These are phyloP conservation scores for Bungarus multicinctus DNA, from an alignment of 2,113 vertebrate genomes.

Conservation along the genomic window DNA sequence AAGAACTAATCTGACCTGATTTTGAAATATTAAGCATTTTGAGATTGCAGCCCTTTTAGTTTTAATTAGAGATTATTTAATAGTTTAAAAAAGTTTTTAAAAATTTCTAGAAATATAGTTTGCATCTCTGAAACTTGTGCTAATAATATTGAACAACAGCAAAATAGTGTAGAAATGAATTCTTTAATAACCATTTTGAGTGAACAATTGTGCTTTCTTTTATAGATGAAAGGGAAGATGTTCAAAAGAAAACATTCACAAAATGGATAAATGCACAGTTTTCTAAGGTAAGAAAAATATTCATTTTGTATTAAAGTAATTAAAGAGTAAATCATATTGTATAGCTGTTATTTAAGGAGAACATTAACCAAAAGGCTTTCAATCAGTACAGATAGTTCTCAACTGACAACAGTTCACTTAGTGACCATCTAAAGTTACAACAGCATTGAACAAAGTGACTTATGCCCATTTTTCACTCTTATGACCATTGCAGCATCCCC, in stretches of 20 bases:
- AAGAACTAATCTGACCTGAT: neutral
- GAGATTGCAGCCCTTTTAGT: neutral
- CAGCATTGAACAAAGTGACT: no score
- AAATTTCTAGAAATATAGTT: neutral
- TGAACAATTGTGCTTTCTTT: slow-evolving; percentile 43
- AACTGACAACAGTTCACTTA: no score
- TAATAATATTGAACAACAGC: neutral
- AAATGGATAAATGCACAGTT: slow-evolving; percentile 99
- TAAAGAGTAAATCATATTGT: neutral
- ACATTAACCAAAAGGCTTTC: neutral
- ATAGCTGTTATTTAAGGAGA: neutral
- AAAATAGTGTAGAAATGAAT: neutral
- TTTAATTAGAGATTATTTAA: neutral
- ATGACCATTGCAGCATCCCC: no score
- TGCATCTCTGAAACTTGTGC: neutral
- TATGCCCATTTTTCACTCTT: no score
- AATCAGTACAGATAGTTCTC: neutral
- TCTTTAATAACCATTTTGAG: neutral
- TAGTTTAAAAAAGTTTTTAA: neutral
- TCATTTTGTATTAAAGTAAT: slow-evolving; percentile 5
- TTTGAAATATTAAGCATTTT: neutral
- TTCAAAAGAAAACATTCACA: slow-evolving; percentile 99
- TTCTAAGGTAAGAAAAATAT: slow-evolving; percentile 83
- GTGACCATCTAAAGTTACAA: no score
- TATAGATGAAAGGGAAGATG: slow-evolving; percentile 97